Base-by-base conservation (phyloP, 2,113 vertebrate genomes). In the Micronycteris hirsuta region DNA sequence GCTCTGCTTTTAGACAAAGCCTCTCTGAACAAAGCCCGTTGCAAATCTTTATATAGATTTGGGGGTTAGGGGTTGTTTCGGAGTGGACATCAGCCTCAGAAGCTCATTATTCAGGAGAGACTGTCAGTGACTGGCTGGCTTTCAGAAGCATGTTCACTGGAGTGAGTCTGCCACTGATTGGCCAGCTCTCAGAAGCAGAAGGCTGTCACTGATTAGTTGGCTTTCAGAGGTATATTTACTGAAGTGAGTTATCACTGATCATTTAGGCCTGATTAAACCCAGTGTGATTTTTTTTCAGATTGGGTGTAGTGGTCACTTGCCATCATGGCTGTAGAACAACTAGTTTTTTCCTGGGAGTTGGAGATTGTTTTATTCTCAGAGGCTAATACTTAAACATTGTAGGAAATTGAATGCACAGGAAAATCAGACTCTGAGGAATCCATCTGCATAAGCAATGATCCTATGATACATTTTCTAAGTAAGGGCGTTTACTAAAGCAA, bases 311-410 rank as follows among this genome's bases (percentile, higher is more conserved):
- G 45, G 41, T 65, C 70, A 36, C 52, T 95, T 89, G 41, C 89
- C 92, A 71, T 77, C 41, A 41, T 67, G 33, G 5, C 63, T 92
- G 11, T 49, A 38, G 36, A 90, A 67, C 8, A 52, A 43, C 36
- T 54, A 52, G 15, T 41, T 33, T 90, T 91, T 92, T 91, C 89
- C 47, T 78, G 31, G 41, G 56, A 80, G 22, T 63, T 92, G 28
- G 22, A 67, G 16, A 49, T 73, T 77, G 7, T 61, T 91, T 95
- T 56, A 52, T 28, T 97, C 36, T 95, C 56, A 96, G 80, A 94
- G 33, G 78, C 41, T 93, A 91, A 77, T 87, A 20, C 47, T 76
- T 76, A 85, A 93, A 90, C 45, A 67, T 15, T 74, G 2, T 47
- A 91, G 77, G 33, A 71, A 92, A 91, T 45, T 56, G 47, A 95